phyloP scores from a whole-genome alignment of 2,113 vertebrate species.

The Tichodroma muraria region DNA sequence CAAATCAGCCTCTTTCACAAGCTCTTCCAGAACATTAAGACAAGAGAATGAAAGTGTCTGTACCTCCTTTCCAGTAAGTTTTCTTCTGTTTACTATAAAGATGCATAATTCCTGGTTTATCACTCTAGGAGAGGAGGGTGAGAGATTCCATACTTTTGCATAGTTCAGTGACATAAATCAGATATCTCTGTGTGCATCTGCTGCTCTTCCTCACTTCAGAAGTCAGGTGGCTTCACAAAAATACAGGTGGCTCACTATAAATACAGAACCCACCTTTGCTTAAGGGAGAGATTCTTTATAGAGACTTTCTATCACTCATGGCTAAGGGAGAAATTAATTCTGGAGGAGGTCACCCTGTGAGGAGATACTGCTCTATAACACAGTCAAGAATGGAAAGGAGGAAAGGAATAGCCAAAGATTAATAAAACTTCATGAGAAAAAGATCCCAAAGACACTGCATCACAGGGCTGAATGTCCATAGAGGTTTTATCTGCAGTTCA shows the following conservation, averaged over 20 bases:
- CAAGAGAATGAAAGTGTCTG: neutral
- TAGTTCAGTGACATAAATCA: neutral
- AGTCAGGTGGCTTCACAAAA: too few species aligned
- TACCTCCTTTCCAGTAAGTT: neutral
- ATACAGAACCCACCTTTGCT: neutral
- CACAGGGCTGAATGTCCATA: neutral
- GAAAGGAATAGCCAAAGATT: neutral
- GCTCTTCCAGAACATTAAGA: neutral
- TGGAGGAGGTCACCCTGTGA: neutral
- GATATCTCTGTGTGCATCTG: neutral
- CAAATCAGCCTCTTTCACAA: neutral
- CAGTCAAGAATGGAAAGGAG: neutral
- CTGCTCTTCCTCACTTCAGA: neutral
- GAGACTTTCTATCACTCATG: rapidly evolving
- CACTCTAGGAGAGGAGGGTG: neutral
- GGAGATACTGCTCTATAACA: neutral
- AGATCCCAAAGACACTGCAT: neutral
- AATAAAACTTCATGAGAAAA: neutral
- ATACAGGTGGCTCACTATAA: too few species aligned
- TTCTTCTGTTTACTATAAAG: neutral
- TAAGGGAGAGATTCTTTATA: neutral
- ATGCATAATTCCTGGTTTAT: neutral
- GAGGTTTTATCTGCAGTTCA: neutral
- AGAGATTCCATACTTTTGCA: neutral
- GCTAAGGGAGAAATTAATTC: neutral